Conservation (phyloP, 1,140 invertebrate species). For the Caenorhabditis inopinata region DNA sequence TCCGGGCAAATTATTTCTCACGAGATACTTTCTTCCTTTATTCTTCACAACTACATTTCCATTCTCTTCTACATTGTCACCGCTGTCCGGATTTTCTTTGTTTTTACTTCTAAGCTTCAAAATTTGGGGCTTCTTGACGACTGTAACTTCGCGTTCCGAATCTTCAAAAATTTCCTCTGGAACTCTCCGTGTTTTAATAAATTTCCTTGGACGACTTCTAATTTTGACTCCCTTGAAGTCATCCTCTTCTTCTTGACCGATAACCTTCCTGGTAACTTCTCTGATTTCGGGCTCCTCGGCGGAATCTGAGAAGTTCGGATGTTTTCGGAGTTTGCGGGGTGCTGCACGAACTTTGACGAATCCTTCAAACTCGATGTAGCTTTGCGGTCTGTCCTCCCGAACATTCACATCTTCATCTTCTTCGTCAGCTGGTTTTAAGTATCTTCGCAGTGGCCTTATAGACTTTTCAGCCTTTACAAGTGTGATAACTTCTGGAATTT, state of each 20-base stretch:
- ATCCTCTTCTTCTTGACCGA: slow-evolving; percentile 10
- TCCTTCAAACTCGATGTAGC: slow-evolving; percentile 10
- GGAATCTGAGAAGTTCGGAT: background rate
- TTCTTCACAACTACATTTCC: background rate
- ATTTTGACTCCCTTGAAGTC: slow-evolving; percentile 11
- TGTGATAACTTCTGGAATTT: background rate
- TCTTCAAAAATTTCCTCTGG: background rate
- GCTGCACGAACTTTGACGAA: background rate
- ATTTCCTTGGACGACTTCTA: background rate
- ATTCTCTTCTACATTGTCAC: background rate
- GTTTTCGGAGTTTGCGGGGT: background rate
- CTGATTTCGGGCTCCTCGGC: background rate
- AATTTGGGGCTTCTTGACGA: background rate
- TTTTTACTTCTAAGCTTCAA: background rate
- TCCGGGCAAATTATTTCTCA: background rate
- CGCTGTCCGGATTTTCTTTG: background rate
- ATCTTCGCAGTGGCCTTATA: background rate
- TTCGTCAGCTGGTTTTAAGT: background rate
- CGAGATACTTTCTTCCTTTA: background rate
- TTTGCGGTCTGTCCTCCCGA: background rate
- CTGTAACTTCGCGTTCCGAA: background rate
- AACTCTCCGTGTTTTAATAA: background rate
- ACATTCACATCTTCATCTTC: slow-evolving; percentile 18
- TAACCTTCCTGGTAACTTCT: background rate
- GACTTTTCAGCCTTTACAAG: background rate